These are phyloP conservation scores for Corydoras sp. DNA, from an alignment of 2,113 vertebrate genomes.

Conservation along the genomic window DNA sequence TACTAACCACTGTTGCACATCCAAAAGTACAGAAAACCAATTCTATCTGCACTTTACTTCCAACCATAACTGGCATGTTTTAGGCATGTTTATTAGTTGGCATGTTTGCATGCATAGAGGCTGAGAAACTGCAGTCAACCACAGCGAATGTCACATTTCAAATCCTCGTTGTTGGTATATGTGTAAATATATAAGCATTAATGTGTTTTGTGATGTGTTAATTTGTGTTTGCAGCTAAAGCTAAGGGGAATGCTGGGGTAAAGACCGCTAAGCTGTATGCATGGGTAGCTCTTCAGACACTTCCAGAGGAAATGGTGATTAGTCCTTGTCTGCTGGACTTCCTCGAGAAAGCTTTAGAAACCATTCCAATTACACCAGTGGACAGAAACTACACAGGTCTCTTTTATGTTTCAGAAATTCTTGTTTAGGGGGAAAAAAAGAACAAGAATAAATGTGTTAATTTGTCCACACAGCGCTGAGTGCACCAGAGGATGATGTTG, in stretches of 20 bases:
- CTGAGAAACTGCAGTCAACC: no score
- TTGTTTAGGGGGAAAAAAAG: no score
- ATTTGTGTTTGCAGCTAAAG: constrained; percentile 95
- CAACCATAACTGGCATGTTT: no score
- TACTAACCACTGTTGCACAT: no score
- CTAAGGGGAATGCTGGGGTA: constrained; percentile 82
- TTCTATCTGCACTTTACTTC: no score
- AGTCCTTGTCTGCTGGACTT: constrained; percentile 95
- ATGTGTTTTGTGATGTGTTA: no score
- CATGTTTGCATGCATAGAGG: no score
- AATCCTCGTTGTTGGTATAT: no score
- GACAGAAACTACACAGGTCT: constrained; percentile 84
- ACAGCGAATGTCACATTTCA: no score
- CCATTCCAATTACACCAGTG: constrained; percentile 94
- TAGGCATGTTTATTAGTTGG: no score
- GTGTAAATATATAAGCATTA: no score
- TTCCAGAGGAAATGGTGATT: constrained; percentile 98
- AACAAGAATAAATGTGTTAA: neutral
- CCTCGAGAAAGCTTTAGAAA: constrained; percentile 94
- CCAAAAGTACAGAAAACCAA: no score
- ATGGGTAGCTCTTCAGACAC: constrained; percentile 94
- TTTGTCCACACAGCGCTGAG: constrained; percentile 67
- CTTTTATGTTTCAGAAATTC: neutral
- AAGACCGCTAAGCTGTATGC: constrained; percentile 96
- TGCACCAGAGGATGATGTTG: constrained; percentile 92